phyloP scores from a whole-genome alignment of 2,113 vertebrate genomes.

The Okapia johnstoni region DNA sequence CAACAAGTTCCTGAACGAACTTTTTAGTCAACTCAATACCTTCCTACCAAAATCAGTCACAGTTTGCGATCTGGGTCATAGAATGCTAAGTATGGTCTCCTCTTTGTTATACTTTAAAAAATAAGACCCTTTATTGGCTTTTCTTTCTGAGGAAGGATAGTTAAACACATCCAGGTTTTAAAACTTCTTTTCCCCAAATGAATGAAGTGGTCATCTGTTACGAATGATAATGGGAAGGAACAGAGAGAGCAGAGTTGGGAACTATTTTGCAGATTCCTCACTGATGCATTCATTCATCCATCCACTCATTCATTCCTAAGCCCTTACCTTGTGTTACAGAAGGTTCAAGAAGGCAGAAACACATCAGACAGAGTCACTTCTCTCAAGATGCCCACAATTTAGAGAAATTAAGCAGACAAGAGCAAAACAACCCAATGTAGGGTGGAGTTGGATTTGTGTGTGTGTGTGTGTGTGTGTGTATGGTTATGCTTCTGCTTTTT shows the following conservation, averaged over 20 bases:
- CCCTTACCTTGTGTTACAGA: neutral
- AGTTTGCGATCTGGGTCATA: neutral
- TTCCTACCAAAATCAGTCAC: neutral
- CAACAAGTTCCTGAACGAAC: neutral
- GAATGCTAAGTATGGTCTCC: neutral
- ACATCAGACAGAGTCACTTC: neutral
- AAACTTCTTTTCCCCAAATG: neutral
- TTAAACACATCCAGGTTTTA: neutral
- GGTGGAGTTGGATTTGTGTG: too few relatives aligned
- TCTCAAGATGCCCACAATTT: fast-evolving
- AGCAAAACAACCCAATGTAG: neutral
- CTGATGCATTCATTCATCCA: too few relatives aligned
- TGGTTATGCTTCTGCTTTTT: neutral
- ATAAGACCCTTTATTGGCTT: neutral
- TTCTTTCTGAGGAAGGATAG: neutral
- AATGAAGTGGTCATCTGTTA: too few relatives aligned
- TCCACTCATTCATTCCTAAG: neutral
- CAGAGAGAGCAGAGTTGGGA: neutral
- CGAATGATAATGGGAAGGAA: fast-evolving
- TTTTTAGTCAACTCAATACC: neutral
- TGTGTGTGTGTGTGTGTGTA: neutral
- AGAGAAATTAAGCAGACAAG: neutral
- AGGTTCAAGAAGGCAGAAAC: neutral
- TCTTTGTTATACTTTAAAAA: neutral
- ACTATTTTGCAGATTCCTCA: neutral